A percentile compares a stretch with the other conserved stretches of the same genome.
These are phyloP conservation scores for Neotoma lepida DNA, from an alignment of 2,113 vertebrate species.

Conservation along the genomic window DNA sequence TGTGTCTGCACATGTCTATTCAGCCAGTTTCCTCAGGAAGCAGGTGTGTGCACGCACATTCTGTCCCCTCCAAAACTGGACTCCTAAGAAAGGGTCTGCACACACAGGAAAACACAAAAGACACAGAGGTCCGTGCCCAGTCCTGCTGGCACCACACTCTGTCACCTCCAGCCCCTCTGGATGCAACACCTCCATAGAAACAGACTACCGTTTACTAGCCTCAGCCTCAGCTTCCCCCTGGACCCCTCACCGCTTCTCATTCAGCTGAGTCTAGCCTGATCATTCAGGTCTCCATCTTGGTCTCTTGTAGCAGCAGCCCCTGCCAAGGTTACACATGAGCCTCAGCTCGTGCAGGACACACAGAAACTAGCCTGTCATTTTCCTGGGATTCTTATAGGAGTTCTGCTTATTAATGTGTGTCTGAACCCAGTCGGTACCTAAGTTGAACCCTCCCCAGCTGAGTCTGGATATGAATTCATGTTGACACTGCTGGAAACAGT, in stretches of 20 bases:
- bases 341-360: background rate
- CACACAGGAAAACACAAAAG: background rate
- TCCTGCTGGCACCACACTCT: background rate
- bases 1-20: background rate
- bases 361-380: background rate
- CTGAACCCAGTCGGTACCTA: background rate
- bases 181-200: background rate
- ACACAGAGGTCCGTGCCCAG: background rate
- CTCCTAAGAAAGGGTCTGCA: background rate
- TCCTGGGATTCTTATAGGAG: background rate
- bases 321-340: background rate
- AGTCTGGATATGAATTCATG: background rate
- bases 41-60: background rate
- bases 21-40: slow-evolving; percentile 62
- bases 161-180: background rate
- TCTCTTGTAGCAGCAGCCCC: background rate
- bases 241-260: accelerated
- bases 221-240: background rate
- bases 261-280: background rate
- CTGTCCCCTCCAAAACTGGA: background rate
- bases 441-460: background rate
- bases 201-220: background rate
- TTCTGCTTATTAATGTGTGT: background rate
- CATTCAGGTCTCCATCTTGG: background rate
- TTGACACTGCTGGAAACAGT: background rate